These are phyloP conservation scores for Halyomorpha halys DNA, from an alignment of 1,140 invertebrate genomes.

Conservation along the genomic window DNA sequence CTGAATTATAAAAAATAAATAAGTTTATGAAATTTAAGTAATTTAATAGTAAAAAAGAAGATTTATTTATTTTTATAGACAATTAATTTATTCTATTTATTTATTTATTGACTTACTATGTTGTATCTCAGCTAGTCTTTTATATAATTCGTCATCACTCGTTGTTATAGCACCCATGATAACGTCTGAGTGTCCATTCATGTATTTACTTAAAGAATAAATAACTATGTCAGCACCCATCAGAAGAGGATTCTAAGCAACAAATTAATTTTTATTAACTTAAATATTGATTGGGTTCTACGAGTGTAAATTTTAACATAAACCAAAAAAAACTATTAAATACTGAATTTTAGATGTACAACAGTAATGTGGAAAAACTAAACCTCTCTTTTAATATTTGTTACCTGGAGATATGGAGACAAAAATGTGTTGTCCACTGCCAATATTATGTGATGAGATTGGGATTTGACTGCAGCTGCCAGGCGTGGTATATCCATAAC, in stretches of 20 bases:
- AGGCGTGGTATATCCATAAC: constrained; percentile 78
- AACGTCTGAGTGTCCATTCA: constrained; percentile 96
- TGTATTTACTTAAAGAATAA: constrained; percentile 95
- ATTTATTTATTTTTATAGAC: too few species aligned
- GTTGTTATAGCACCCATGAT: constrained; percentile 86
- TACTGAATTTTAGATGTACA: too few species aligned
- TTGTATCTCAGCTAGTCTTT: constrained; percentile 74
- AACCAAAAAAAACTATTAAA: too few species aligned
- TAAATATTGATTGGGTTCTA: background rate
- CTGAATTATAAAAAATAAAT: constrained; percentile 40
- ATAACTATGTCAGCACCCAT: constrained; percentile 85
- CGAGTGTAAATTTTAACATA: too few species aligned
- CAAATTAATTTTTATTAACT: too few species aligned
- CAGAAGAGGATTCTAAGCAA: constrained; percentile 61
- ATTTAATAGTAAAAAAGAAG: too few species aligned
- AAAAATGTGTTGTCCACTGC: constrained; percentile 97
- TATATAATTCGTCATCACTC: constrained; percentile 58
- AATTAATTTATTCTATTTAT: too few species aligned
- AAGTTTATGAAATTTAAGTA: too few species aligned
- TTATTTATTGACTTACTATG: constrained; percentile 55
- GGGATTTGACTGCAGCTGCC: constrained; percentile 47
- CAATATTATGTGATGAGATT: constrained; percentile 58
- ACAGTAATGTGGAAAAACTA: too few species aligned
- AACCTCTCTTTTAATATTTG: too few species aligned
- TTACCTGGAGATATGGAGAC: constrained; percentile 83